phyloP scores from a whole-genome alignment of 37 sponge, comb jelly and placozoan genomes.

The Beroe ovata region DNA sequence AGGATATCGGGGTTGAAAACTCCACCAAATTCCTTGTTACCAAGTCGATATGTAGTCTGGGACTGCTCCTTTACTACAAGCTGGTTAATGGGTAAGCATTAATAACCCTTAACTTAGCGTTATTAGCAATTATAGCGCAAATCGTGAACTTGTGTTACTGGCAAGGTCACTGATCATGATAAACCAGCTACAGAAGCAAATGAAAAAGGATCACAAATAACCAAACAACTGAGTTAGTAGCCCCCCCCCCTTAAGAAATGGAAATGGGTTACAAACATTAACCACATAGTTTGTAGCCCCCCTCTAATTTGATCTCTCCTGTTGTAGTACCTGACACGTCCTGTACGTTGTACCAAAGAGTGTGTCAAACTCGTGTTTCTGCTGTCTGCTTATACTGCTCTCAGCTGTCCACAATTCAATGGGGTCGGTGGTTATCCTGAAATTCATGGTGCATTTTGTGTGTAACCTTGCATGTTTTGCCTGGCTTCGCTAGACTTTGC shows the following conservation, averaged over 20 bases:
- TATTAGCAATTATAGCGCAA: no score
- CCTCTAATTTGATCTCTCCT: no score
- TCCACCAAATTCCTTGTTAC: background rate
- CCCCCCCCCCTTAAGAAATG: no score
- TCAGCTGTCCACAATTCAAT: conserved; percentile 33
- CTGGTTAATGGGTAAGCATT: no score
- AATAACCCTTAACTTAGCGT: no score
- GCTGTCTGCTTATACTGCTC: conserved; percentile 47
- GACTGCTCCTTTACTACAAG: conserved; percentile 3
- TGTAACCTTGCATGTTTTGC: background rate
- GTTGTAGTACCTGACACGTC: conserved; percentile 55
- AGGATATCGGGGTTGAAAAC: conserved; percentile 13
- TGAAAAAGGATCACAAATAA: no score
- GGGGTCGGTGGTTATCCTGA: conserved; percentile 37
- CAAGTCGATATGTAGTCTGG: background rate
- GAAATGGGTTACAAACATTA: no score
- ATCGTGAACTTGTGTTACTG: no score
- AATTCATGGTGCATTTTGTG: background rate
- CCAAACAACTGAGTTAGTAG: no score
- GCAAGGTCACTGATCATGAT: no score
- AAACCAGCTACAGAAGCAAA: no score
- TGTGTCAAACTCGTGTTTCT: conserved; percentile 27
- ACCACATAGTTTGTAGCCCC: no score
- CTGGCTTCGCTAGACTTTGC: background rate
- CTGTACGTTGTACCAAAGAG: conserved; percentile 56